Evolutionary conservation across 2,113 vertebrate genomes (phyloP), one percentile per base, ranked within the genome.

Genomic region (Puma concolor): DNA sequence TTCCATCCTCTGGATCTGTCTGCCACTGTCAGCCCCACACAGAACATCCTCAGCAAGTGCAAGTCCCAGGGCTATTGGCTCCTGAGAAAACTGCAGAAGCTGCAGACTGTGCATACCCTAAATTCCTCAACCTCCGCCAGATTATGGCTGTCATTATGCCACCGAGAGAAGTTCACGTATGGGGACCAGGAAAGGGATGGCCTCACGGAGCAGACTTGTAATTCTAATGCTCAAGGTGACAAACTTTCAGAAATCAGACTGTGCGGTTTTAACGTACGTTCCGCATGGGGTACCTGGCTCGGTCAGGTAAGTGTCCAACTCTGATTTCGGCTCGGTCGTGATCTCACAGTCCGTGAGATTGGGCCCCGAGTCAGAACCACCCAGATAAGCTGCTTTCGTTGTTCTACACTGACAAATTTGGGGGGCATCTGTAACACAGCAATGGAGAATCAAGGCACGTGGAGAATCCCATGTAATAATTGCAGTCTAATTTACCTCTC

Each of bases 1-100:
- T 17, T 44, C 41, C 1, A 0, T 13, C 29, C 5, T 3, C 29
- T 0, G 16, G 2, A 2, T 12, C 60, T 15, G 10, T 7, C 60
- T 27, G 25, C 52, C 84, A 69, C 4, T 0, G 25, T 19, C 33
- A 86, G 41, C 11, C 54, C 52, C 2, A 48, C 41, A 38, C 13
- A 2, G 0, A 13, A 38, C 16, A 6, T 9, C 50, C n/a, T 25
- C 23, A 50, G 69, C 3, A 60, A 50, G 31, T 3, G 4, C 7
- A 82, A 15, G 36, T n/a, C 21, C 17, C 1, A 13, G 23, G 19
- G 33, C 52, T 27, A 54, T 2, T 2, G 38, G 31, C 5, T 41
- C 19, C 29, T 7, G 36, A 2, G 7, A 86, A 88, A 38, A 21
- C 7, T 23, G 2, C 15, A 85, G 72, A 83, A 88, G 50, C 33